A percentile compares a stretch with the other conserved stretches of the same genome.
Evolutionary conservation across 2,888 invertebrate genomes (phyloP).

Genomic region (Lobophora halterata): DNA sequence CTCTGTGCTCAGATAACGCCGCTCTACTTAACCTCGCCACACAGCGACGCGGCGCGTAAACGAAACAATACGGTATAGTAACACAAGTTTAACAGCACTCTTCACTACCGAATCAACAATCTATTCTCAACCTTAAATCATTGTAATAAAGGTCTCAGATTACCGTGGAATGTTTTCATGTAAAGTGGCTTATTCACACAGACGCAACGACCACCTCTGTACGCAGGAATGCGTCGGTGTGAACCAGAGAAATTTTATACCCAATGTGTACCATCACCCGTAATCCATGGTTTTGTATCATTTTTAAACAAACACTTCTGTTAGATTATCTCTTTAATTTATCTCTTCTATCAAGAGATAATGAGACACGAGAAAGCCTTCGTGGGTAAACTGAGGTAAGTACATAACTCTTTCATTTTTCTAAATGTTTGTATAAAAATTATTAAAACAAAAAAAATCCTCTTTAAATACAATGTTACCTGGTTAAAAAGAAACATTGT

Average conservation of each 20-base stretch:
- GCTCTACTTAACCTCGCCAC: constrained; percentile 80
- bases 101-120: constrained; percentile 31
- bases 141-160: constrained; percentile 36
- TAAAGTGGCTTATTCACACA: constrained; percentile 61
- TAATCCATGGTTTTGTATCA: constrained; percentile 74
- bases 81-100: constrained; percentile 62
- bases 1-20: constrained; percentile 77
- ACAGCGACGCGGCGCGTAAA: constrained; percentile 77
- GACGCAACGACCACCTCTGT: constrained; percentile 46
- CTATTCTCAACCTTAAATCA: constrained; percentile 39
- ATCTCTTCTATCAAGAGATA: constrained; percentile 49
- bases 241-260: constrained; percentile 75
- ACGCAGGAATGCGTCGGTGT: constrained; percentile 60
- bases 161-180: constrained; percentile 36
- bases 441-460: too few species aligned
- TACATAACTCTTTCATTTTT: neutral
- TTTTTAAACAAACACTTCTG: constrained; percentile 64
- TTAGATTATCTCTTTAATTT: constrained; percentile 61
- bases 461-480: too few species aligned
- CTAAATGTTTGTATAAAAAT: too few species aligned
- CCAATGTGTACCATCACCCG: constrained; percentile 56
- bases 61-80: constrained; percentile 80
- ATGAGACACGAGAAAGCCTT: constrained; percentile 31
- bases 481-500: too few species aligned
- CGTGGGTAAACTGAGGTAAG: constrained; percentile 12